Conservation (phyloP, 1,140 invertebrate species). For the Drosophila littoralis region DNA sequence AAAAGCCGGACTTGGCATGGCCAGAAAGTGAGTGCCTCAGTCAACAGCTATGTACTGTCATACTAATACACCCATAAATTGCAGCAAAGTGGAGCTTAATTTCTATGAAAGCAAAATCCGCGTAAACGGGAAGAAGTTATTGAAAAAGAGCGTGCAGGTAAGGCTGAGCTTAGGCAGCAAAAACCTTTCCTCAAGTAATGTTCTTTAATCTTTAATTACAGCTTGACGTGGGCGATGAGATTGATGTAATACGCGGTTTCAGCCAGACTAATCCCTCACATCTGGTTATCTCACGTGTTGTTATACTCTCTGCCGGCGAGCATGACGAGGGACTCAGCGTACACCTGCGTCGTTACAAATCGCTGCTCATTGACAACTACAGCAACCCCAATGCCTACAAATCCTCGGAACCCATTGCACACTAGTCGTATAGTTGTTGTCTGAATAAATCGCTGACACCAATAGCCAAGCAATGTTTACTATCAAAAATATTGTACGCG, state of each 20-base stretch:
- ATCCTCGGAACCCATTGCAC: conserved; percentile 59
- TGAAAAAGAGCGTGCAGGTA: conserved; percentile 87
- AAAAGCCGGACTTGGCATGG: conserved; percentile 88
- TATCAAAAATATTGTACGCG: background rate
- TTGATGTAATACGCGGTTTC: conserved; percentile 87
- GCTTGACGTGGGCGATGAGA: conserved; percentile 87
- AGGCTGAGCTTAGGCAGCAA: conserved; percentile 3
- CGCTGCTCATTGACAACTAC: conserved; percentile 87
- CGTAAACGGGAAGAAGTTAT: conserved; percentile 87
- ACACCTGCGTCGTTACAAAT: conserved; percentile 86
- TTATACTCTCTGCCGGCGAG: conserved; percentile 85
- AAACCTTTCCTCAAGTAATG: background rate
- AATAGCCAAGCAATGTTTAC: conserved; percentile 22
- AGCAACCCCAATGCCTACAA: conserved; percentile 75
- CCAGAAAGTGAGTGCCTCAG: conserved; percentile 86
- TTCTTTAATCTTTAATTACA: conserved; percentile 50
- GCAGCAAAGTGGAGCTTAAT: conserved; percentile 87
- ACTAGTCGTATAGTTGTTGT: conserved; percentile 24
- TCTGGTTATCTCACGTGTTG: conserved; percentile 86
- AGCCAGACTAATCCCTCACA: conserved; percentile 87
- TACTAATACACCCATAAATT: background rate
- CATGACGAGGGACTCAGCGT: conserved; percentile 84
- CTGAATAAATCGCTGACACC: conserved; percentile 4
- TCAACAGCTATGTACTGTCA: background rate
- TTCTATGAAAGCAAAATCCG: conserved; percentile 89